Conservation (phyloP, 2,113 vertebrate genomes). For the Salminus brasiliensis region DNA sequence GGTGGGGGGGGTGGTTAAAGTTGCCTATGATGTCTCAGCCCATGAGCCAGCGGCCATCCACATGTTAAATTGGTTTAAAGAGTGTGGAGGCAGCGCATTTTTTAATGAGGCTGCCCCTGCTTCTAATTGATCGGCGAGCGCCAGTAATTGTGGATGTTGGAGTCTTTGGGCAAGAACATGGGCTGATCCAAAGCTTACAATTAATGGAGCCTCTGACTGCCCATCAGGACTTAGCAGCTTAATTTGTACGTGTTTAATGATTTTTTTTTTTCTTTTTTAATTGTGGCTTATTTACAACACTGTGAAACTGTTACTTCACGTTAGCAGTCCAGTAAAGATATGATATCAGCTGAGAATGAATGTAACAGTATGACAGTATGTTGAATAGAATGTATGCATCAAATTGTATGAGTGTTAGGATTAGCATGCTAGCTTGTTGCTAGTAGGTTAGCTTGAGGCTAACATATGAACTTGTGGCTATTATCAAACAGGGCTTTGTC, state of each 20-base stretch:
- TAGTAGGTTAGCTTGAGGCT: too few relatives aligned
- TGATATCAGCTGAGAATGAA: background rate
- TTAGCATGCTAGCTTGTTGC: too few relatives aligned
- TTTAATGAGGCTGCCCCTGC: slow-evolving; percentile 57
- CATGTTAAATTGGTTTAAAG: slow-evolving; percentile 53
- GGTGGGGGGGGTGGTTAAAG: background rate
- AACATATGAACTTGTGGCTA: too few relatives aligned
- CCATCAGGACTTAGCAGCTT: slow-evolving; percentile 39
- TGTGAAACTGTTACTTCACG: background rate
- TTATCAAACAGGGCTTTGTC: too few relatives aligned
- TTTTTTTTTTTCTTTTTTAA: too few relatives aligned
- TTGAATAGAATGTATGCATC: too few relatives aligned
- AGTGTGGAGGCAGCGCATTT: slow-evolving; percentile 2
- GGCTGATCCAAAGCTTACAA: slow-evolving; percentile 40
- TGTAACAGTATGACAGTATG: background rate
- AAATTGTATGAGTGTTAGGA: too few relatives aligned
- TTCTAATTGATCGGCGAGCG: slow-evolving; percentile 54
- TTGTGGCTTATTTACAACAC: background rate
- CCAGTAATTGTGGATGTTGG: slow-evolving; percentile 59
- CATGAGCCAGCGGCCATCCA: slow-evolving; percentile 45
- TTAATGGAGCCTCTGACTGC: slow-evolving; percentile 40
- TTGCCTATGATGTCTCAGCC: slow-evolving; percentile 31
- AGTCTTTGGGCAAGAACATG: slow-evolving; percentile 42
- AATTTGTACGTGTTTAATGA: background rate
- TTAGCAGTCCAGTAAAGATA: background rate